Evolutionary conservation across 2,888 invertebrate genomes (phyloP).

Genomic region (Molanna angustata): DNA sequence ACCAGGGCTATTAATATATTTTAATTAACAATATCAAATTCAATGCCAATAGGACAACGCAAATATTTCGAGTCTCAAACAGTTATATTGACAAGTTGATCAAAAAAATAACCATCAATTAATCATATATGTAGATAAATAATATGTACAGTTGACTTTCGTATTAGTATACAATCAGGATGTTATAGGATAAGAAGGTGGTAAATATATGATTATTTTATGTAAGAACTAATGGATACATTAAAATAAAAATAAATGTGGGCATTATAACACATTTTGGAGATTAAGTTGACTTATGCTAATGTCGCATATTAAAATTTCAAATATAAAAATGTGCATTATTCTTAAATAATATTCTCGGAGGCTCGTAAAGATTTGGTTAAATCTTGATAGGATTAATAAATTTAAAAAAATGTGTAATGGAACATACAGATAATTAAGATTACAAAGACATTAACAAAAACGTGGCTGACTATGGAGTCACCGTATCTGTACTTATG

Average conservation of each 20-base stretch:
- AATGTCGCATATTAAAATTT: slow-evolving; percentile 11
- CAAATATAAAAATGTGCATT: slow-evolving; percentile 15
- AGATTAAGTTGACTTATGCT: slow-evolving; percentile 17
- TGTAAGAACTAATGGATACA: slow-evolving; percentile 21
- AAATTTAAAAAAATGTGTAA: slow-evolving; percentile 11
- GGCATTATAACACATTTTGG: slow-evolving; percentile 15
- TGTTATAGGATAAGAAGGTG: slow-evolving; percentile 8
- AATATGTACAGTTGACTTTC: neutral
- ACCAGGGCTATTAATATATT: too few relatives aligned
- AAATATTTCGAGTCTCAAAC: too few relatives aligned
- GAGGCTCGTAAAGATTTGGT: slow-evolving; percentile 1
- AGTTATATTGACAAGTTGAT: too few relatives aligned
- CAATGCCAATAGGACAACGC: too few relatives aligned
- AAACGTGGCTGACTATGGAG: too few relatives aligned
- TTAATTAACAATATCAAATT: too few relatives aligned
- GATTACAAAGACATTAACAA: slow-evolving; percentile 23
- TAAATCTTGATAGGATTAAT: slow-evolving; percentile 15
- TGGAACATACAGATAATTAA: slow-evolving; percentile 17
- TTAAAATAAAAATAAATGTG: slow-evolving; percentile 25
- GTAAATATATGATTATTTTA: slow-evolving; percentile 19
- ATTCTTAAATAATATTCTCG: slow-evolving; percentile 6
- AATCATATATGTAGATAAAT: too few relatives aligned
- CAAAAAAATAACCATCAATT: too few relatives aligned
- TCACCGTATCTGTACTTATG: too few relatives aligned
- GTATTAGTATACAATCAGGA: slow-evolving; percentile 3